phyloP scores from a whole-genome alignment of 2,113 vertebrate genomes.

The Paracanthobrama guichenoti region DNA sequence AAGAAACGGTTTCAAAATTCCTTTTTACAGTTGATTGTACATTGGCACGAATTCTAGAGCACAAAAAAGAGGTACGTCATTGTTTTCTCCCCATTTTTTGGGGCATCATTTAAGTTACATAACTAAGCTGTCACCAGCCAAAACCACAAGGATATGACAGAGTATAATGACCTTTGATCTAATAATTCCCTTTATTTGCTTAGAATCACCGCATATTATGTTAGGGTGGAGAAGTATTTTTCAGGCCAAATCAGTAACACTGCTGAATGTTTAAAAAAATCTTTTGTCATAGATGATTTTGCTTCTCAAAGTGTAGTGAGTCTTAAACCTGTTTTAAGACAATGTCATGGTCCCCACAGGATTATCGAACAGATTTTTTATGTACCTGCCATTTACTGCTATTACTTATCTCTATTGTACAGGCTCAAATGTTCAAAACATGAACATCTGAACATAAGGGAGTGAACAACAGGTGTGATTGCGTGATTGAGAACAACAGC shows the following conservation, averaged over 20 bases:
- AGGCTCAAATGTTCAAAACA: background rate
- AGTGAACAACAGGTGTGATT: constrained; percentile 22
- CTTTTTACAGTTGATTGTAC: background rate
- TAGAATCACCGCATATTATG: background rate
- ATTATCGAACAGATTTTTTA: constrained; percentile 8
- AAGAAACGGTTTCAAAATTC: background rate
- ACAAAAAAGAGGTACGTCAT: background rate
- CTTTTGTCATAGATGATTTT: background rate
- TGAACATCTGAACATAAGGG: background rate
- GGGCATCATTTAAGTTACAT: background rate
- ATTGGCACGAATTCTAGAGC: background rate
- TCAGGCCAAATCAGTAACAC: background rate
- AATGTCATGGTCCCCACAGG: background rate
- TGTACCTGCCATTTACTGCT: background rate
- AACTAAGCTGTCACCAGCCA: background rate
- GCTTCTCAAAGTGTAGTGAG: background rate
- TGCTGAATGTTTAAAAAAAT: background rate
- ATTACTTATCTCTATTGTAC: constrained; percentile 12
- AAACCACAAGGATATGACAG: background rate
- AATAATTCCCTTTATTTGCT: background rate
- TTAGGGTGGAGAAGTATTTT: constrained; percentile 1
- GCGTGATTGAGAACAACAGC: constrained; percentile 51
- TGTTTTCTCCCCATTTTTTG: background rate
- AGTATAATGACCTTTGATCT: background rate
- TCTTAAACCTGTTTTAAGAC: background rate